Evolutionary conservation across 2,113 vertebrate species (phyloP), one percentile per base, ranked within the genome.

Genomic region (Pseudopipra pipra): DNA sequence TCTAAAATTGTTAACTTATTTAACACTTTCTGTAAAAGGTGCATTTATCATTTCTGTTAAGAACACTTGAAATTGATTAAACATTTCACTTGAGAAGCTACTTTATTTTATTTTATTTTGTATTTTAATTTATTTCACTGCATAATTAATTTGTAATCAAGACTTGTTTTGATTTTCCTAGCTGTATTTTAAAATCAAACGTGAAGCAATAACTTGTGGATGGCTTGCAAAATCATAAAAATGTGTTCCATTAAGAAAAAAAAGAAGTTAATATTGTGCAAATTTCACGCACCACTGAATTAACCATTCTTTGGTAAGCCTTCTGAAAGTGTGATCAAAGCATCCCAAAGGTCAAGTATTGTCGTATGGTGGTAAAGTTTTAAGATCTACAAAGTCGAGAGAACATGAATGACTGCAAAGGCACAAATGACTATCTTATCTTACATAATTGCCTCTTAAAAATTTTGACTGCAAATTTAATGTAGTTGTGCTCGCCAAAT

Each of bases 111-210:
- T 95, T 94, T 93, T 96, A 95, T 95, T 94, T 83, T 87, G 70
- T 92, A 87, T 91, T 93, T 96, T 90, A 91, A 94, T 87, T 67
- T 90, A 79, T 96, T 96, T 94, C 39, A 82, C 31, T 88, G 93
- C 59, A 89, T 96, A 92, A 96, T 93, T 92, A 89, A 87, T 86
- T 87, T 89, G 85, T 93, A 91, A 94, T 96, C 83, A 94, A 95
- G 90, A 72, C 54, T 87, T 96, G 91, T 95, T 95, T 88, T 96
- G 84, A 93, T 95, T 95, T 93, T 94, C 68, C n/a, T 88, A 73
- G 93, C 47, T 55, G 46, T 91, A 87, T 90, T 97, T 96, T 93
- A 96, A 95, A 95, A 96, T 66, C 70, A 95, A 87, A 94, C 4
- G 0, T 95, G 85, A 85, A 92, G 89, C 82, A 95, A 90, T 91